Evolutionary conservation across 35 echinoderm and acorn worm genomes (phyloP).

Genomic region (Ophiothrix spiculata): DNA sequence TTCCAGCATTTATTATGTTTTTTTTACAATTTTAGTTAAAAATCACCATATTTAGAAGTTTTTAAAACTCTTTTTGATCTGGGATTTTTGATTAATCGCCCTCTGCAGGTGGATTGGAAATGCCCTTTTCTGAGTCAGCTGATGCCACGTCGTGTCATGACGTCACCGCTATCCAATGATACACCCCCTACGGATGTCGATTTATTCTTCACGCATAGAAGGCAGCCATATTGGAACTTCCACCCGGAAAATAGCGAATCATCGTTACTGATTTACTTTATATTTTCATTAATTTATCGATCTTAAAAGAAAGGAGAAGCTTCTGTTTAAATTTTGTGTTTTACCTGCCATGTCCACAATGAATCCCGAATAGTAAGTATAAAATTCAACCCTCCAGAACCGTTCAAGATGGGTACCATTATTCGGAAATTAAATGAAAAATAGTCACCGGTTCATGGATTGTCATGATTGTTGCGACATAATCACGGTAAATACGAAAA

Average conservation of each 20-base stretch:
- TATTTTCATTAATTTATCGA: conserved; percentile 20
- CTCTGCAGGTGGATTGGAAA: neutral
- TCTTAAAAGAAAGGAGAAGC: conserved; percentile 20
- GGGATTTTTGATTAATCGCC: no score
- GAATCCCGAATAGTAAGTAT: conserved; percentile 95
- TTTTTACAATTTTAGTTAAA: no score
- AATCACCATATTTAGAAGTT: no score
- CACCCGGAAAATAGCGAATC: conserved; percentile 36
- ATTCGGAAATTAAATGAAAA: no score
- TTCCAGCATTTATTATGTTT: no score
- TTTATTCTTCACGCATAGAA: conserved; percentile 37
- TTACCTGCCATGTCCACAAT: conserved; percentile 82
- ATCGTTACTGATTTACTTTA: conserved; percentile 14
- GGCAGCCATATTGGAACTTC: conserved; percentile 90
- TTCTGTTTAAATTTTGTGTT: conserved; percentile 39
- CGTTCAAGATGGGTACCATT: neutral
- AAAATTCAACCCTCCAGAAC: neutral
- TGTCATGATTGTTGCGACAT: no score
- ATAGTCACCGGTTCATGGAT: no score
- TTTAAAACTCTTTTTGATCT: no score
- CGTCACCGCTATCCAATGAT: conserved; percentile 67
- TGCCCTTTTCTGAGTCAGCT: conserved; percentile 34
- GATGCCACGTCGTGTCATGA: conserved; percentile 75
- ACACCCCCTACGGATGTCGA: conserved; percentile 47
- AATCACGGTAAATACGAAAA: no score